Evolutionary conservation across 2,888 invertebrate species (phyloP).

Genomic region (Hoplodrina blanda): DNA sequence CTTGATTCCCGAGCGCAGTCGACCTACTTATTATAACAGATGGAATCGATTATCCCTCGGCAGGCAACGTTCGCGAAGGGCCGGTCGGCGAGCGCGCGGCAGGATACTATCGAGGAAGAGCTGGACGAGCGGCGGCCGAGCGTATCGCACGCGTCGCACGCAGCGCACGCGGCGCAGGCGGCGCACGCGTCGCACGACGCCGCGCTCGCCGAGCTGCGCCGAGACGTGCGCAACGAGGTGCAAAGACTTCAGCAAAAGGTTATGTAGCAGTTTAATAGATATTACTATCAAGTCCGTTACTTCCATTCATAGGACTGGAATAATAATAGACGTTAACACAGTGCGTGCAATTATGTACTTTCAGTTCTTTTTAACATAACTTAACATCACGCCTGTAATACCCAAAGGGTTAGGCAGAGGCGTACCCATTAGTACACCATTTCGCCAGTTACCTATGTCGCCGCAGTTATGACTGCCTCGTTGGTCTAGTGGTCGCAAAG

Average conservation of each 20-base stretch:
- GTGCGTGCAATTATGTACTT: too few relatives aligned
- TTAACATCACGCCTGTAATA: too few relatives aligned
- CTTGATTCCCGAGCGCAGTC: not conserved
- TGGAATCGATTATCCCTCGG: not conserved
- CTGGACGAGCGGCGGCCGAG: constrained; percentile 70
- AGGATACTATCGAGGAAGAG: constrained; percentile 72
- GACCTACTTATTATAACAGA: not conserved
- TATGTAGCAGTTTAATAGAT: not conserved
- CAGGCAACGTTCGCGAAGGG: constrained; percentile 82
- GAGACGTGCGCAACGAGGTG: constrained; percentile 84
- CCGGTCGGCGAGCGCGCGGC: constrained; percentile 77
- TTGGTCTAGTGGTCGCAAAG: too few relatives aligned
- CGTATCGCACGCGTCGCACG: constrained; percentile 74
- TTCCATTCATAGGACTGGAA: too few relatives aligned
- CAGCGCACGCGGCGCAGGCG: constrained; percentile 86
- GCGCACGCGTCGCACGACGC: constrained; percentile 84
- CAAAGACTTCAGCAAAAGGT: constrained; percentile 86
- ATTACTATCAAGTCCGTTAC: too few relatives aligned
- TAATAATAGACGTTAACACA: too few relatives aligned
- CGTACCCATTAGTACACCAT: too few relatives aligned
- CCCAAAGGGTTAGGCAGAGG: too few relatives aligned
- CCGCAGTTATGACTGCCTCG: too few relatives aligned
- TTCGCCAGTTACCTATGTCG: too few relatives aligned
- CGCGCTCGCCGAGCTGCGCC: constrained; percentile 88
- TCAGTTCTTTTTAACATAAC: too few relatives aligned